Evolutionary conservation across 2,797 vertebrate genomes (phyloP), one percentile per base, ranked within the genome.

Genomic region (Jordanella pulchra): DNA sequence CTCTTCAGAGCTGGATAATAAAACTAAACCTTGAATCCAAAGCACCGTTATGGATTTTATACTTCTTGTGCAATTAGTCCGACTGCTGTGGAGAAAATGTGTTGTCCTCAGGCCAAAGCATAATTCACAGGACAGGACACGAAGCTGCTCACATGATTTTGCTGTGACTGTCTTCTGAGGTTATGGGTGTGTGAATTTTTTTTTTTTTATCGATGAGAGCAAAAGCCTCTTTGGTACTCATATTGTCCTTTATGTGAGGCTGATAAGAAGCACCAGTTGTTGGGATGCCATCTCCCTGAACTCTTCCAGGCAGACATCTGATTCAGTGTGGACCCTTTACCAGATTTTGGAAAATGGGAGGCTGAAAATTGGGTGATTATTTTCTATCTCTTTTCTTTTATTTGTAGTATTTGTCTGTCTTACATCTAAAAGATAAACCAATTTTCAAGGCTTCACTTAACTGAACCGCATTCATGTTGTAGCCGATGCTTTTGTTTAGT

Each of bases 81-180:
- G 10, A 32, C 47, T 71, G 71, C 44, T 65, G 45, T 55, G 58
- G 73, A 74, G 47, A 35, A 53, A 67, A 53, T 69, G 65, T 67
- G 73, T 54, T 83, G 71, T 83, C 83, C 88, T 72, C 10, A 0
- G 65, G 87, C 85, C 65, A 64, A 78, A 83, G 72, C 82, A 75
- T 72, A 71, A 51, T 69, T 81, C 82, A 67, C 1, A 60, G 73
- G 69, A 71, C 51, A 50, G 73, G 68, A 51, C 73, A 69, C 55
- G 77, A 64, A 80, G 72, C 79, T 0, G 75, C 89, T 93, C 93
- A 94, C 92, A 94, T 94, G 93, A 94, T 89, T 79, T 21, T 77
- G 83, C 80, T 92, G 92, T 94, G 93, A 94, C 92, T 89, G 77
- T 91, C 84, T 91, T 89, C 88, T 90, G 84, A 88, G 90, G 48